Evolutionary conservation across 2,888 invertebrate genomes (phyloP).

Genomic region (Harpalus rubripes): DNA sequence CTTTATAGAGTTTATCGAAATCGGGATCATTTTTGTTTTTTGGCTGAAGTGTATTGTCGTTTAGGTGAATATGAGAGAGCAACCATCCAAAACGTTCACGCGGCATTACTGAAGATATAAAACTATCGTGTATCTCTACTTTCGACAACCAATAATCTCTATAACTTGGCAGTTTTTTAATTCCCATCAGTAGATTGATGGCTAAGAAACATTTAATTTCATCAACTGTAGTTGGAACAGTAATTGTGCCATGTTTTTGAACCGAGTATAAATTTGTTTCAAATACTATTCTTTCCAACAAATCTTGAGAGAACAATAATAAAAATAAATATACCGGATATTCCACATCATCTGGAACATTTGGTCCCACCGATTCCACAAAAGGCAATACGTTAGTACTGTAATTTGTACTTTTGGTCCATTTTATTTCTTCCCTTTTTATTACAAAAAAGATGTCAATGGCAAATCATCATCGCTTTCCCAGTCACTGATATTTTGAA

Average conservation of each 20-base stretch:
- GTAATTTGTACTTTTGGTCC: conserved; percentile 13
- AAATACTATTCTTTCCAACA: background rate
- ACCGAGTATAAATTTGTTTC: background rate
- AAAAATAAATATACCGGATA: conserved; percentile 26
- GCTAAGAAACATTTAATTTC: conserved; percentile 13
- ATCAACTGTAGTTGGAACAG: background rate
- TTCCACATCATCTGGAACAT: conserved; percentile 41
- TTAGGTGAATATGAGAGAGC: conserved; percentile 9
- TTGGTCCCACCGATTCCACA: conserved; percentile 23
- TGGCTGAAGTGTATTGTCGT: background rate
- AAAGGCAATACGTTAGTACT: conserved; percentile 18
- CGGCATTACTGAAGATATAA: conserved; percentile 18
- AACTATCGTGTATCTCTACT: conserved; percentile 9
- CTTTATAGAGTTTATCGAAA: conserved; percentile 69
- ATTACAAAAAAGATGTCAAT: conserved; percentile 4
- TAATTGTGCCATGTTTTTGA: background rate
- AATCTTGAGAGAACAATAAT: conserved; percentile 22
- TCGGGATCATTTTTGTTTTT: background rate
- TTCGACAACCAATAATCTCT: conserved; percentile 13
- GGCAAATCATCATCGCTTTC: conserved; percentile 31
- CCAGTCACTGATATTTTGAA: conserved; percentile 12
- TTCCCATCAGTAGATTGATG: conserved; percentile 30
- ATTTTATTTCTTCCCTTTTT: conserved; percentile 5
- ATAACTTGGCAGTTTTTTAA: conserved; percentile 26
- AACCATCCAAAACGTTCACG: conserved; percentile 29